These are phyloP conservation scores for Akabosia matsudoensis DNA, from an alignment of 1,140 invertebrate species.

Conservation along the genomic window DNA sequence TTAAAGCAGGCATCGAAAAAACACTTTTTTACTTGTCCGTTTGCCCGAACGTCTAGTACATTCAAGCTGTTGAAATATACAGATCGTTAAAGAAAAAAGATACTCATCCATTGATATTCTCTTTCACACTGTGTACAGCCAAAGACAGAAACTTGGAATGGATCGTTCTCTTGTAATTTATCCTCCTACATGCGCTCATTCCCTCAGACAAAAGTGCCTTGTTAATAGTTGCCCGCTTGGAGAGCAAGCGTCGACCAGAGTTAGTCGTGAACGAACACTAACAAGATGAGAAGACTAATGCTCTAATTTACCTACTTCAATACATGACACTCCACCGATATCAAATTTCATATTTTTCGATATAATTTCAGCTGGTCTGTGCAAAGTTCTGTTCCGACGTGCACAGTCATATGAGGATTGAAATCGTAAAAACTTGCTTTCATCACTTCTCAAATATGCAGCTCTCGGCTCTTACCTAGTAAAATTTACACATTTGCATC, in stretches of 20 bases:
- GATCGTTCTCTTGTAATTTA: not conserved
- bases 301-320: too few relatives aligned
- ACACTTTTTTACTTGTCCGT: not conserved
- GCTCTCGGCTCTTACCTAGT: not conserved
- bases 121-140: not conserved
- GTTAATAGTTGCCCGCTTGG: not conserved
- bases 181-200: slow-evolving; percentile 1
- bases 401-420: not conserved
- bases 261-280: too few relatives aligned
- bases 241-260: too few relatives aligned
- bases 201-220: not conserved
- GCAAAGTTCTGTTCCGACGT: too few relatives aligned
- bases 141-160: not conserved
- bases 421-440: not conserved
- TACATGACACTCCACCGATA: too few relatives aligned
- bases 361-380: too few relatives aligned
- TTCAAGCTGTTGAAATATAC: slow-evolving; percentile 21
- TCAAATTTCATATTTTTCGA: too few relatives aligned
- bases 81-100: slow-evolving; percentile 1
- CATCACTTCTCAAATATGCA: not conserved
- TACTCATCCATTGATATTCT: not conserved
- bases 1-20: slow-evolving; percentile 10
- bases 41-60: not conserved
- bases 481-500: not conserved
- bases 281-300: too few relatives aligned